Evolutionary conservation across 2,113 vertebrate genomes (phyloP).

Genomic region (mouse (Mus musculus)): DNA sequence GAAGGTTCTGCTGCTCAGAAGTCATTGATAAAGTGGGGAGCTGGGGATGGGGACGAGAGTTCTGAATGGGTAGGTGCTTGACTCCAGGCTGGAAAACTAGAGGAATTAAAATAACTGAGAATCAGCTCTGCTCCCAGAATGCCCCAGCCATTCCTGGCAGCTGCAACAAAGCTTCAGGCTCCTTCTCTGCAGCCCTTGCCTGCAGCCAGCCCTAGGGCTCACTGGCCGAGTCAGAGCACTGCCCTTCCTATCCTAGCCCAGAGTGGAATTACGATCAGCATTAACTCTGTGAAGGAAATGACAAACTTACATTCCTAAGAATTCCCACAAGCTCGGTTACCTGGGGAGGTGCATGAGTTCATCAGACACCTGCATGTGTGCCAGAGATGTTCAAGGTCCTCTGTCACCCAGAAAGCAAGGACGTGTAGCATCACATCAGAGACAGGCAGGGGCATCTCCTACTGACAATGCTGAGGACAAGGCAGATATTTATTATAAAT

Average conservation of each 20-base stretch:
- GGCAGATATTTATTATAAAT: neutral
- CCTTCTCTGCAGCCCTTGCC: no score
- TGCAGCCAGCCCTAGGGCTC: accelerated
- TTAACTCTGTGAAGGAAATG: neutral
- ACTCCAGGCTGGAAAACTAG: neutral
- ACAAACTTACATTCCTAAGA: neutral
- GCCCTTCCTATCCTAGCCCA: neutral
- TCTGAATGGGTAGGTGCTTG: neutral
- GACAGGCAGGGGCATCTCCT: neutral
- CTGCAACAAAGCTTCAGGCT: neutral
- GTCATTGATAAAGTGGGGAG: neutral
- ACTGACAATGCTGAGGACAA: neutral
- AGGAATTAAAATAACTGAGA: neutral
- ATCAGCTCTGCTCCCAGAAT: neutral
- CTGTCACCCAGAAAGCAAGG: neutral
- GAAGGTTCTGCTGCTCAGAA: neutral
- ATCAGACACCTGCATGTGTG: neutral
- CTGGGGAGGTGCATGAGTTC: neutral
- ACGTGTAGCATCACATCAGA: neutral
- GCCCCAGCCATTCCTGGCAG: neutral
- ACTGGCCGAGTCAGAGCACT: neutral
- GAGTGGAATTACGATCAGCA: neutral
- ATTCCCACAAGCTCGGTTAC: neutral
- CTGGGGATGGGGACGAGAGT: neutral
- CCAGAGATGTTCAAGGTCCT: neutral